phyloP scores from a whole-genome alignment of 2,888 invertebrate genomes.

The Sminthurides aquaticus region DNA sequence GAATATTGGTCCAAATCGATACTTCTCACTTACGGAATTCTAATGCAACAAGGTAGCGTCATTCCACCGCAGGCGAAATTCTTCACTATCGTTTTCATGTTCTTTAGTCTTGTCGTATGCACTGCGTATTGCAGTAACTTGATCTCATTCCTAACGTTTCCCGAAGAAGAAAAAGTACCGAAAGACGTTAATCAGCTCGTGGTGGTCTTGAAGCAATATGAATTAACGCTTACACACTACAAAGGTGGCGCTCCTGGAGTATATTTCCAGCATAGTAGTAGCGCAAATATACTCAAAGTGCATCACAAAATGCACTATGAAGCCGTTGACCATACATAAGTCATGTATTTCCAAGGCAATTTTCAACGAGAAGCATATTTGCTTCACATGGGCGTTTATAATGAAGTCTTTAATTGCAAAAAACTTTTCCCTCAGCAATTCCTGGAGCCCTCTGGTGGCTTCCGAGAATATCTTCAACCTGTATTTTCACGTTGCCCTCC shows the following conservation, averaged over 20 bases:
- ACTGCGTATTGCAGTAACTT: too few species aligned
- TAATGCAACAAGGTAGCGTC: too few species aligned
- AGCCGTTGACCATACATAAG: neutral
- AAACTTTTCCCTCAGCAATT: neutral
- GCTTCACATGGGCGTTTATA: constrained; percentile 1
- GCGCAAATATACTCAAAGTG: neutral
- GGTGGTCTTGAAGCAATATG: too few species aligned
- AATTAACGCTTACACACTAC: neutral
- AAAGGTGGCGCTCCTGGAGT: neutral
- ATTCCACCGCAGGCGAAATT: too few species aligned
- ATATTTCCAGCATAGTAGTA: neutral
- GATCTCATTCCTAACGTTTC: too few species aligned
- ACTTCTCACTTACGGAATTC: too few species aligned
- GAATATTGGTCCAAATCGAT: too few species aligned
- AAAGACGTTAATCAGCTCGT: too few species aligned
- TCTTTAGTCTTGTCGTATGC: too few species aligned
- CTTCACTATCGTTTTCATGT: too few species aligned
- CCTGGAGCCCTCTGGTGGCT: neutral
- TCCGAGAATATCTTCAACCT: neutral
- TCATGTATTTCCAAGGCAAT: neutral
- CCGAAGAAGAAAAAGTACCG: too few species aligned
- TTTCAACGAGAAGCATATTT: neutral
- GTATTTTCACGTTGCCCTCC: neutral
- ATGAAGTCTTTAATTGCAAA: neutral
- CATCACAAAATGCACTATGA: neutral